A percentile compares a stretch with the other conserved stretches of the same genome.
Conservation (phyloP, 2,113 vertebrate species). For the Platysteira castanea region DNA sequence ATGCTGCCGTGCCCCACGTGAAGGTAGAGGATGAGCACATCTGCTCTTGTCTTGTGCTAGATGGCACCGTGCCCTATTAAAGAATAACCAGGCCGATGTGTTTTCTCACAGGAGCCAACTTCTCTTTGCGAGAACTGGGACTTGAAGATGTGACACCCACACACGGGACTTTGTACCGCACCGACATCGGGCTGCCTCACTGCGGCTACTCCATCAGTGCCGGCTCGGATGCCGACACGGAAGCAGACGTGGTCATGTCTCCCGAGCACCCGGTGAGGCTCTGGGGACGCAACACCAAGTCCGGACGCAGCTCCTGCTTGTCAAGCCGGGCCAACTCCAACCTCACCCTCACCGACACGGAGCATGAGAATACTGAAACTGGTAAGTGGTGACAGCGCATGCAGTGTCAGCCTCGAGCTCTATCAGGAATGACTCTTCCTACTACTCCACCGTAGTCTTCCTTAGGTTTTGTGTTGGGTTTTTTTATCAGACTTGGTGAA, state of each 20-base stretch:
- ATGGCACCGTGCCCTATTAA: background rate
- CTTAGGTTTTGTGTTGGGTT: background rate
- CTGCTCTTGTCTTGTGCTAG: background rate
- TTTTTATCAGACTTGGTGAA: slow-evolving; percentile 7
- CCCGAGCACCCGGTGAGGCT: slow-evolving; percentile 88
- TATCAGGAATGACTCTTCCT: background rate
- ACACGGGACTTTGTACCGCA: slow-evolving; percentile 84
- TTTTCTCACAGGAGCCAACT: slow-evolving; percentile 81
- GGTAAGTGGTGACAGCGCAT: slow-evolving; percentile 69
- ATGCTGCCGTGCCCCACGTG: accelerated
- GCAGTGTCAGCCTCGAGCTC: background rate
- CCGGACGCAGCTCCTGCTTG: slow-evolving; percentile 93
- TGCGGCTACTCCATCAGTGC: slow-evolving; percentile 88
- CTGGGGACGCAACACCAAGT: slow-evolving; percentile 90
- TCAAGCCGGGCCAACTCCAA: slow-evolving; percentile 97
- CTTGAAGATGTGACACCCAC: slow-evolving; percentile 84
- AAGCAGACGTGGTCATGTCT: slow-evolving; percentile 88
- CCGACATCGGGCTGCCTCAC: slow-evolving; percentile 86
- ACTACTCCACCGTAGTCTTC: background rate
- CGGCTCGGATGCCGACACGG: slow-evolving; percentile 88
- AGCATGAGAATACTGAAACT: slow-evolving; percentile 94
- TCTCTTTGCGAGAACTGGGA: slow-evolving; percentile 88
- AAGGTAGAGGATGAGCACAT: accelerated
- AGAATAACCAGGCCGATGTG: background rate
- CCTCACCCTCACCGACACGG: slow-evolving; percentile 94